Conservation (phyloP, 2,113 vertebrate genomes). For the Xiphophorus couchianus region DNA sequence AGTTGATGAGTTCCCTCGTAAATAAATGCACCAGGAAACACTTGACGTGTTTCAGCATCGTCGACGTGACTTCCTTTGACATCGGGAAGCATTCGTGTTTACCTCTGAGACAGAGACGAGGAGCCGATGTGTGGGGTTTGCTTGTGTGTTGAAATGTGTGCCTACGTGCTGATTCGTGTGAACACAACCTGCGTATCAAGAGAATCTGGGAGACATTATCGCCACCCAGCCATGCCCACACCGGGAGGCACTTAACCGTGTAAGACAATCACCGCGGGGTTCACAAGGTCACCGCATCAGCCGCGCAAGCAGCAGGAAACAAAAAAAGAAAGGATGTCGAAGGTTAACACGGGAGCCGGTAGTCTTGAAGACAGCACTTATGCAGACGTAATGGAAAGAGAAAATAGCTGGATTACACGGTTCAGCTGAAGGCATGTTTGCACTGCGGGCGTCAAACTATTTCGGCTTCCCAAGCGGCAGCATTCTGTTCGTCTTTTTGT, state of each 20-base stretch:
- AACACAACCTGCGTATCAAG: slow-evolving; percentile 24
- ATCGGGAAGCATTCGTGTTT: slow-evolving; percentile 63
- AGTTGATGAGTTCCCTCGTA: slow-evolving; percentile 24
- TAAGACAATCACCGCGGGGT: slow-evolving; percentile 57
- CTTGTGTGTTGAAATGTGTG: slow-evolving; percentile 25
- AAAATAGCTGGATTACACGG: slow-evolving; percentile 67
- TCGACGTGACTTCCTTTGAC: slow-evolving; percentile 34
- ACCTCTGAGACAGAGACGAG: slow-evolving; percentile 5
- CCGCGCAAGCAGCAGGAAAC: slow-evolving; percentile 48
- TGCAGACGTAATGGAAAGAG: slow-evolving; percentile 43
- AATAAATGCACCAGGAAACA: slow-evolving; percentile 53
- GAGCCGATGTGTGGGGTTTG: neutral
- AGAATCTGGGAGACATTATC: slow-evolving; percentile 74
- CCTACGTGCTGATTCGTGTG: slow-evolving; percentile 36
- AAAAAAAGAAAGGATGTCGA: slow-evolving; percentile 54
- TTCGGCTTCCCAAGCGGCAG: slow-evolving; percentile 22
- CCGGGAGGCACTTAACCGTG: slow-evolving; percentile 68
- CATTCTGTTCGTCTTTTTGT: slow-evolving; percentile 13
- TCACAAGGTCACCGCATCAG: slow-evolving; percentile 63
- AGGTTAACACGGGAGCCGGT: slow-evolving; percentile 54
- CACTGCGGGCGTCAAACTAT: slow-evolving; percentile 43
- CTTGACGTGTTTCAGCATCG: slow-evolving; percentile 46
- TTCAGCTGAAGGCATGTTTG: slow-evolving; percentile 58
- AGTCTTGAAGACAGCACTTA: slow-evolving; percentile 48
- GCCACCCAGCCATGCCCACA: slow-evolving; percentile 52